phyloP scores from a whole-genome alignment of 2,113 vertebrate species.

The Alexandromys fortis region DNA sequence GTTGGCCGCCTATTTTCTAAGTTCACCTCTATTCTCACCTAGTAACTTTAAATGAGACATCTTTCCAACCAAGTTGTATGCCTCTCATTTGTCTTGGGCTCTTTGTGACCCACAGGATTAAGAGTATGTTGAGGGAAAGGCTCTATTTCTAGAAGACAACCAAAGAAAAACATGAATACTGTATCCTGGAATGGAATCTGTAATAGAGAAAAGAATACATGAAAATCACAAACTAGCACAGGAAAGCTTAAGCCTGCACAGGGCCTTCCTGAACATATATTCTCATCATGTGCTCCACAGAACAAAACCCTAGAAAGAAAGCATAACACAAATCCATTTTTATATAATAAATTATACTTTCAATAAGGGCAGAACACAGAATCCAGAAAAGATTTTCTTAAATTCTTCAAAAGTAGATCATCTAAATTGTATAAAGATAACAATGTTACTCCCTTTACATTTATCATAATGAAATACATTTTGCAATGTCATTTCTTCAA shows the following conservation, averaged over 20 bases:
- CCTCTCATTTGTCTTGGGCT: neutral
- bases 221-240: neutral
- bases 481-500: neutral
- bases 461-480: neutral
- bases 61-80: neutral
- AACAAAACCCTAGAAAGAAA: neutral
- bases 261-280: neutral
- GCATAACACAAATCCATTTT: neutral
- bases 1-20: neutral
- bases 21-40: neutral
- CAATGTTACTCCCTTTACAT: neutral
- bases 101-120: neutral
- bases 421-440: neutral
- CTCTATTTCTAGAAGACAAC: too few relatives aligned
- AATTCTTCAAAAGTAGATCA: neutral
- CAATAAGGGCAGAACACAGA: neutral
- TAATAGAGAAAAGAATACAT: neutral
- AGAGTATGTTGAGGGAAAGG: neutral
- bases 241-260: neutral
- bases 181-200: neutral
- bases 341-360: neutral
- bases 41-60: neutral
- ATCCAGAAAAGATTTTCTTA: neutral
- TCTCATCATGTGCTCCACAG: neutral
- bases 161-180: fast-evolving